A percentile compares a stretch with the other conserved stretches of the same genome.
Evolutionary conservation across 2,888 invertebrate genomes (phyloP).

Genomic region (Bugulina stolonifera): DNA sequence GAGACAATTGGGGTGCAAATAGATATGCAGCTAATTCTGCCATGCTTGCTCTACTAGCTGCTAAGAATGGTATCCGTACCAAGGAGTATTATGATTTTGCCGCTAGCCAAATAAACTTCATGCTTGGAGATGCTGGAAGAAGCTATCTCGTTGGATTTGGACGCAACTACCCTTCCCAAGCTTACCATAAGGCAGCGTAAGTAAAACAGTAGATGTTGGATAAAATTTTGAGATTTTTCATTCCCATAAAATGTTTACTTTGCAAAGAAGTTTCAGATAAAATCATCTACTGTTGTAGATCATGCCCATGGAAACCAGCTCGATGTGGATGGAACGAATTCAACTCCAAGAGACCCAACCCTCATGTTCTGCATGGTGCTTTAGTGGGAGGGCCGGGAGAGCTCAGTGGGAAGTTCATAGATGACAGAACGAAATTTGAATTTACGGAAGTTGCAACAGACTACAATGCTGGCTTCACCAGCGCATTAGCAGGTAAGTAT

Average conservation of each 20-base stretch:
- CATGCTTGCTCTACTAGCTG: slow-evolving; percentile 15
- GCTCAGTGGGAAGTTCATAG: slow-evolving; percentile 36
- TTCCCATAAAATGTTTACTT: background rate
- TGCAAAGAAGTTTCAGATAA: no score
- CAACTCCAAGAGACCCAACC: slow-evolving; percentile 36
- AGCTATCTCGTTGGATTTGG: slow-evolving; percentile 40
- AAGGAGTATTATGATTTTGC: background rate
- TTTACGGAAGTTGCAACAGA: slow-evolving; percentile 44
- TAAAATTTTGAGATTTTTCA: background rate
- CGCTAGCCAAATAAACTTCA: slow-evolving; percentile 19
- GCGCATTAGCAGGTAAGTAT: slow-evolving; percentile 45
- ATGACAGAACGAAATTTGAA: slow-evolving; percentile 38
- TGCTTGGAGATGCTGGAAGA: slow-evolving; percentile 34
- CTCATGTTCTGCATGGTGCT: slow-evolving; percentile 42
- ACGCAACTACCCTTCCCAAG: slow-evolving; percentile 35
- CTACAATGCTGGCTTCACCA: slow-evolving; percentile 47
- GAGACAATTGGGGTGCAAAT: slow-evolving; percentile 40
- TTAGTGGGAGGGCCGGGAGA: slow-evolving; percentile 44
- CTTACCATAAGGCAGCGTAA: slow-evolving; percentile 41
- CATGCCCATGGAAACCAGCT: slow-evolving; percentile 38
- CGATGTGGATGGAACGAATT: slow-evolving; percentile 39
- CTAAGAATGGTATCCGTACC: background rate
- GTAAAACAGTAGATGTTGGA: background rate
- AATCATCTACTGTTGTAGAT: no score
- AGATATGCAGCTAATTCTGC: slow-evolving; percentile 35